Conservation (phyloP, 2,113 vertebrate species). For the Caracal caracal region DNA sequence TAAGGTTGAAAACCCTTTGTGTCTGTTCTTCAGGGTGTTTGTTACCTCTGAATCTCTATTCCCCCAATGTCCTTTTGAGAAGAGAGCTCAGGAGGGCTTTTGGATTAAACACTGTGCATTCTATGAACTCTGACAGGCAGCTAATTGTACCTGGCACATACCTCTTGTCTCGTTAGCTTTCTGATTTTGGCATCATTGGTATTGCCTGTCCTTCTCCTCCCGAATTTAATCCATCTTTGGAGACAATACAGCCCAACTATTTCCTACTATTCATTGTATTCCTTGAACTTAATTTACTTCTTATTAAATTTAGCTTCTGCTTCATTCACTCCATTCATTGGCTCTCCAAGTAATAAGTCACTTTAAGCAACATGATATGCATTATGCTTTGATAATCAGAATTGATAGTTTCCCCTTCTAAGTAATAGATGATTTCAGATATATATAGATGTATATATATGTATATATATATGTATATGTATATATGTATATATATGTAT, state of each 20-base stretch:
- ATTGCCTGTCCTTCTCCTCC: constrained; percentile 49
- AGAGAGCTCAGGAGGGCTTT: constrained; percentile 20
- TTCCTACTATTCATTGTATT: constrained; percentile 63
- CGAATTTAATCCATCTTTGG: constrained; percentile 72
- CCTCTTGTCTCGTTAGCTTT: constrained; percentile 55
- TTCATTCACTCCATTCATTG: constrained; percentile 40
- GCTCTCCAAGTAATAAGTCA: constrained; percentile 53
- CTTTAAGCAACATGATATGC: constrained; percentile 41
- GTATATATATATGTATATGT: not conserved
- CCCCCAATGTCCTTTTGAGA: not conserved
- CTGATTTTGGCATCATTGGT: constrained; percentile 32
- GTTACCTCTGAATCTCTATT: not conserved
- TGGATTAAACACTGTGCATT: not conserved
- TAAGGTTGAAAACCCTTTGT: not conserved
- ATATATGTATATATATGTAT: too few relatives aligned
- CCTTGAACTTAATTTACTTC: constrained; percentile 70
- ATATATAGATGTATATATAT: not conserved
- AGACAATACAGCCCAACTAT: constrained; percentile 55
- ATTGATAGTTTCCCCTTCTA: constrained; percentile 4
- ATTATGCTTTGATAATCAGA: constrained; percentile 48
- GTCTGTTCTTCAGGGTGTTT: not conserved
- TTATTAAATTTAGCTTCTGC: constrained; percentile 67
- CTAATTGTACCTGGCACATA: constrained; percentile 48
- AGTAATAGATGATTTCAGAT: not conserved
- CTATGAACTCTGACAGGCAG: constrained; percentile 8